Evolutionary conservation across 1,140 invertebrate species (phyloP).

Genomic region (Bombus sibiricus): DNA sequence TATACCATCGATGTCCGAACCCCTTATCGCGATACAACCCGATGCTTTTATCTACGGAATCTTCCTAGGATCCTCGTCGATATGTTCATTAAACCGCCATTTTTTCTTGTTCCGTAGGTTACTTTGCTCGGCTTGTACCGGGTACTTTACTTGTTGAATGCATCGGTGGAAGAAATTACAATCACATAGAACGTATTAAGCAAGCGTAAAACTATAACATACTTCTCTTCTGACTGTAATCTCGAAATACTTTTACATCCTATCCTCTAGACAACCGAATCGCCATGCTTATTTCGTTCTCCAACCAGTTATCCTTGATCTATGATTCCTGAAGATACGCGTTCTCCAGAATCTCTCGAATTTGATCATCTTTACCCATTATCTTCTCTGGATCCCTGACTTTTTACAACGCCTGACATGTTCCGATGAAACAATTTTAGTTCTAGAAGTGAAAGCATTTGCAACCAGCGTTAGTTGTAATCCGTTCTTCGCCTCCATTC

Average conservation of each 20-base stretch:
- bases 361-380: too few relatives aligned
- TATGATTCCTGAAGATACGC: not conserved
- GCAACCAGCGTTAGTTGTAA: not conserved
- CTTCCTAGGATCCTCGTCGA: not conserved
- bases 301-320: not conserved
- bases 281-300: not conserved
- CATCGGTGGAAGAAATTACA: not conserved
- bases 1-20: conserved; percentile 38
- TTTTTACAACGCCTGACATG: too few relatives aligned
- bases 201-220: not conserved
- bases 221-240: too few relatives aligned
- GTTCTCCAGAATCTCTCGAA: not conserved
- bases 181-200: not conserved
- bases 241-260: too few relatives aligned
- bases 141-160: not conserved
- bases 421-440: not conserved
- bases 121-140: not conserved
- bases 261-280: too few relatives aligned
- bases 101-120: not conserved
- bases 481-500: too few relatives aligned
- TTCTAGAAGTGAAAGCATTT: not conserved
- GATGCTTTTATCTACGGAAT: conserved; percentile 15
- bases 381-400: too few relatives aligned
- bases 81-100: conserved; percentile 13
- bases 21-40: conserved; percentile 26